Evolutionary conservation across 1,140 invertebrate genomes (phyloP).

Genomic region (Subanguina moxae): DNA sequence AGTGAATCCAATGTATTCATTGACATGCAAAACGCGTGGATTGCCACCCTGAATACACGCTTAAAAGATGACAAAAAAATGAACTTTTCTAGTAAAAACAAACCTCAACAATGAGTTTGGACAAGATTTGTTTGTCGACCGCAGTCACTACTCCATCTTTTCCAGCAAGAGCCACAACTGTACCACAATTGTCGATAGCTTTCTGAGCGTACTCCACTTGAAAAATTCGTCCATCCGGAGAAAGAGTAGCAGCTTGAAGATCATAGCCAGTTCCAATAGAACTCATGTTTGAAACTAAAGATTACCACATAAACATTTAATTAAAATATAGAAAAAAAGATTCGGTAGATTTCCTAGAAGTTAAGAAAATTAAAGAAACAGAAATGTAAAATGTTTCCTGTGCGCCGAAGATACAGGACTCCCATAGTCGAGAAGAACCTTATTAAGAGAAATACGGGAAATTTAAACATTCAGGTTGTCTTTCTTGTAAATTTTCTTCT

Average conservation of each 20-base stretch:
- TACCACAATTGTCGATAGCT: conserved; percentile 97
- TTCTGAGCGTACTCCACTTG: conserved; percentile 95
- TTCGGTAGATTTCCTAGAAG: no score
- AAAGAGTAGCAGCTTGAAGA: conserved; percentile 97
- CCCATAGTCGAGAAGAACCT: no score
- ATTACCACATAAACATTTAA: no score
- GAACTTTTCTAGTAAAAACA: background rate
- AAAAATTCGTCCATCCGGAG: conserved; percentile 77
- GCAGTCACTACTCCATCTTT: no score
- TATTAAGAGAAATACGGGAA: no score
- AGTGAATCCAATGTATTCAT: conserved; percentile 82
- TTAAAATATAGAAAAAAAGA: no score
- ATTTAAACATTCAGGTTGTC: no score
- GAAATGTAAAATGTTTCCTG: no score
- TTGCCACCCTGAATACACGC: conserved; percentile 67
- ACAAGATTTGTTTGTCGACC: conserved; percentile 96
- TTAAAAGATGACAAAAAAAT: background rate
- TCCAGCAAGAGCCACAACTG: conserved; percentile 84
- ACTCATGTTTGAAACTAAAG: no score
- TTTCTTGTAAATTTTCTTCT: no score
- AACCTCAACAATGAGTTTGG: conserved; percentile 68
- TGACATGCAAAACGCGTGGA: conserved; percentile 86
- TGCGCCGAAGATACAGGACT: no score
- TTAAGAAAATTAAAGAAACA: no score
- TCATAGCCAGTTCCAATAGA: conserved; percentile 88